Percentiles rank a stretch among this genome's conserved stretches.
phyloP scores from a whole-genome alignment of 1,140 invertebrate genomes.

The Papilio dardanus region DNA sequence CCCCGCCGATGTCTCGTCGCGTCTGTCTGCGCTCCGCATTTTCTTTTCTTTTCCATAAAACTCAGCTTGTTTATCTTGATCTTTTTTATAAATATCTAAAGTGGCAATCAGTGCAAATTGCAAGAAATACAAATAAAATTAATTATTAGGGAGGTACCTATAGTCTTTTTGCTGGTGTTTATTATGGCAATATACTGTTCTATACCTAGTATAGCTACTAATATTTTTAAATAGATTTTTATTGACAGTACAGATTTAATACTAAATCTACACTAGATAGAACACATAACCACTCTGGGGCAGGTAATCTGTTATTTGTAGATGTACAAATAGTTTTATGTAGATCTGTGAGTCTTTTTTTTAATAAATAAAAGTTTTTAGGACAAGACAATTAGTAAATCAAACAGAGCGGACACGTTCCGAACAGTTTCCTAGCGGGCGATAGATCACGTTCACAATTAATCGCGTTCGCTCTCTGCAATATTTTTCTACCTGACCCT shows the following conservation, averaged over 20 bases:
- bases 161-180: not conserved
- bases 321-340: not conserved
- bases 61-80: not conserved
- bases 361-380: conserved; percentile 12
- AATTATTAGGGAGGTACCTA: not conserved
- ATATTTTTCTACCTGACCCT: conserved; percentile 7
- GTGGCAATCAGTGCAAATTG: not conserved
- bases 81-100: conserved; percentile 1
- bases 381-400: conserved; percentile 20
- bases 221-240: not conserved
- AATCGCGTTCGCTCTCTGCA: not conserved
- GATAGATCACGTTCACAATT: conserved; percentile 19
- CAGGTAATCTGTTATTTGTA: not conserved
- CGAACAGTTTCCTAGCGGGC: not conserved
- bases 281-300: not conserved
- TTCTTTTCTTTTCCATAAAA: conserved; percentile 3
- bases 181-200: not conserved
- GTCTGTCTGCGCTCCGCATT: not conserved
- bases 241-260: not conserved
- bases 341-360: not conserved
- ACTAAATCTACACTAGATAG: not conserved
- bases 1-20: not conserved
- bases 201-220: not conserved
- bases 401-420: conserved; percentile 1
- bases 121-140: not conserved